Evolutionary conservation across 2,113 vertebrate species (phyloP), one percentile per base, ranked within the genome.

Genomic region (Cettia cetti): DNA sequence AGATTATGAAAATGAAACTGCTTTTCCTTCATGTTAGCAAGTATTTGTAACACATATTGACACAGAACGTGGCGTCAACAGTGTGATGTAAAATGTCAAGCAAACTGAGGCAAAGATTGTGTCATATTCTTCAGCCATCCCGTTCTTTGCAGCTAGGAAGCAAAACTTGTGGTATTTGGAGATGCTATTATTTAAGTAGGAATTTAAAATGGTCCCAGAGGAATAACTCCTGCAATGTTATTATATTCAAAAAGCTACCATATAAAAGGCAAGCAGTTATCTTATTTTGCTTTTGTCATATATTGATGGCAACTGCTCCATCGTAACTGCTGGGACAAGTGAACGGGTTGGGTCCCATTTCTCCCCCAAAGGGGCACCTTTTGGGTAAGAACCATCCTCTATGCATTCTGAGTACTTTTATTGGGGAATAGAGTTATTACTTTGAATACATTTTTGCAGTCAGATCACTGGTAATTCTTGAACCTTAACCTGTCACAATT

Each of bases 181-280:
- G 17, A 39, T 1, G 0, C 18, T 71, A 18, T 44, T 2, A 42
- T 71, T 53, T 83, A 80, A 80, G 9, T 15, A 59, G 45, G 23
- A 49, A 26, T 40, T 75, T 72, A 81, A n/a, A 6, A 27, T 18
- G 8, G 4, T 56, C 23, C 31, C 16, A 19, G 33, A 64, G 35
- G 28, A 76, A 65, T 22, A 57, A 69, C 22, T 7, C 16, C 14
- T 0, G 0, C 7, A 21, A 5, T 33, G 1, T 2, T 30, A n/a
- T 49, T 72, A 40, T 2, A 3, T 71, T 66, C 35, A 33, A 60
- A 84, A 88, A 72, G 3, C 20, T 83, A 45, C 22, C 9, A 24
- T 33, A 40, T 24, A 39, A 28, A 66, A 68, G 45, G 16, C 28
- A 82, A 69, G 3, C 8, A 78, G 8, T 57, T 86, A 7, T n/a